phyloP scores from a whole-genome alignment of 2,888 invertebrate species.

The Biston betularia region DNA sequence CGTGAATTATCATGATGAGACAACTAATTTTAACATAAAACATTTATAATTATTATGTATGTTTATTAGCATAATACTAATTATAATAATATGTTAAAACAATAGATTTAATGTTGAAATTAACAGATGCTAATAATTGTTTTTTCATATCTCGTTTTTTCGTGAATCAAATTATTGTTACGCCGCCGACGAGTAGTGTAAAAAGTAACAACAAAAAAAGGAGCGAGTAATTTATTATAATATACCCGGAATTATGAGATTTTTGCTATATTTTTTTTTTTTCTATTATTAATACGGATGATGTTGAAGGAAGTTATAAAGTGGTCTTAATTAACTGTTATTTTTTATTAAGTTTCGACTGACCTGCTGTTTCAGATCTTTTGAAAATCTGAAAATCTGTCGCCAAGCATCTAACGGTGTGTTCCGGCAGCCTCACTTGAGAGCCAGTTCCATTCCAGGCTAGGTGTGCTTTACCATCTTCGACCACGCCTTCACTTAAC shows the following conservation, averaged over 20 bases:
- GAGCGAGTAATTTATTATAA: conserved; percentile 19
- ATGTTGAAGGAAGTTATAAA: conserved; percentile 22
- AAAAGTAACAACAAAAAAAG: conserved; percentile 22
- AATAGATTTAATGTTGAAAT: neutral
- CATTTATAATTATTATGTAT: conserved; percentile 8
- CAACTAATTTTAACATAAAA: neutral
- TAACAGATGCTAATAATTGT: conserved; percentile 1
- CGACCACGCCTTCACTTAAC: no score
- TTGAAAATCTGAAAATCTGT: no score
- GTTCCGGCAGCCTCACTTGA: no score
- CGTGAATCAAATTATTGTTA: conserved; percentile 11
- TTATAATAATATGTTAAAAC: conserved; percentile 8
- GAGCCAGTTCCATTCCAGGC: no score
- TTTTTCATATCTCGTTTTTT: conserved; percentile 7
- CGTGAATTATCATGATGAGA: neutral
- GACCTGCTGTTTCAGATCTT: no score
- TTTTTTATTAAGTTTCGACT: no score
- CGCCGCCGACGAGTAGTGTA: neutral
- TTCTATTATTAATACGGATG: conserved; percentile 33
- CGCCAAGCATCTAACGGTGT: no score
- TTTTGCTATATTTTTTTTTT: conserved; percentile 31
- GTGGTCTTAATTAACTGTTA: neutral
- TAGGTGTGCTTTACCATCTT: no score
- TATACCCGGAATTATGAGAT: conserved; percentile 35
- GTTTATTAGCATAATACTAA: conserved; percentile 12